phyloP scores from a whole-genome alignment of 2,888 invertebrate genomes.

The Dasypogon diadema region DNA sequence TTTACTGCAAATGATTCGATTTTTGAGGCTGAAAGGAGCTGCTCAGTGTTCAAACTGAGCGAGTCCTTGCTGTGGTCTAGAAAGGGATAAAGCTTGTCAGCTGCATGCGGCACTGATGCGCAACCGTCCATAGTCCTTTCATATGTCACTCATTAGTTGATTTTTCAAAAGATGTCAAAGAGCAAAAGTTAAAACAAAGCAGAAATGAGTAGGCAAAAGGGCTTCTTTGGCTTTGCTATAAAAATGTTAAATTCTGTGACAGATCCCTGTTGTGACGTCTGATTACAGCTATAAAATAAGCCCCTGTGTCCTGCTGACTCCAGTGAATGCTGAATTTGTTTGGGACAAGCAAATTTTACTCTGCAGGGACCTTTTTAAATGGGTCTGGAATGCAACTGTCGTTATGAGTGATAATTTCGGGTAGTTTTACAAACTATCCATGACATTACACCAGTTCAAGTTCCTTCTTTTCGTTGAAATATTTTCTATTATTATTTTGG shows the following conservation, averaged over 20 bases:
- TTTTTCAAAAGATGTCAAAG: conserved; percentile 50
- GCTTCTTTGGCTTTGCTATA: background rate
- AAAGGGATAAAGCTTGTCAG: conserved; percentile 31
- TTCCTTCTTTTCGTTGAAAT: no score
- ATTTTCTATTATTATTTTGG: no score
- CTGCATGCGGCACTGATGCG: conserved; percentile 46
- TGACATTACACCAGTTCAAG: no score
- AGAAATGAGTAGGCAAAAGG: conserved; percentile 4
- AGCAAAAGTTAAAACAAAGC: conserved; percentile 37
- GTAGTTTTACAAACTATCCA: background rate
- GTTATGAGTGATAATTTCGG: background rate
- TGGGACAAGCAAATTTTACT: background rate
- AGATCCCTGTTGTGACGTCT: conserved; percentile 44
- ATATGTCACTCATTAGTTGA: conserved; percentile 52
- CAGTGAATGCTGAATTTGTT: conserved; percentile 22
- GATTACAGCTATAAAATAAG: conserved; percentile 21
- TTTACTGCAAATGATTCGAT: conserved; percentile 52
- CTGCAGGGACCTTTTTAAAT: conserved; percentile 2
- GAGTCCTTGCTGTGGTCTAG: conserved; percentile 21
- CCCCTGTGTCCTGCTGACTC: conserved; percentile 34
- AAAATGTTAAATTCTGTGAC: conserved; percentile 18
- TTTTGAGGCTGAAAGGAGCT: conserved; percentile 1
- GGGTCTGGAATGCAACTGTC: background rate
- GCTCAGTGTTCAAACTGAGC: background rate
- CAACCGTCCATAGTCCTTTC: conserved; percentile 40